Evolutionary conservation across 92 coral and sea anemone genomes (phyloP).

Genomic region (Pocillopora meandrina): DNA sequence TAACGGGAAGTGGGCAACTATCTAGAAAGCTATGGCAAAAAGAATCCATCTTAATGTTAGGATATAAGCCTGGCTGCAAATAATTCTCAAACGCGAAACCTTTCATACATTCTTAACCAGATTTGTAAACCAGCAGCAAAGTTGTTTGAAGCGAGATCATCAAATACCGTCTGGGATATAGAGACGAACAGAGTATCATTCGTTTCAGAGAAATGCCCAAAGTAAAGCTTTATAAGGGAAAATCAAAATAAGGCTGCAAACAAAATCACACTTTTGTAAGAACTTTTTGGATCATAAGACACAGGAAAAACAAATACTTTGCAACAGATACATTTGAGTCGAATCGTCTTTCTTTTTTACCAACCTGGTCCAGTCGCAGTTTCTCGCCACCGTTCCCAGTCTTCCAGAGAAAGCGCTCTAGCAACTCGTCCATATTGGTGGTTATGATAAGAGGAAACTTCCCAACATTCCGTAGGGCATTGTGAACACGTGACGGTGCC

Average conservation of each 20-base stretch:
- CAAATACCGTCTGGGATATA: no score
- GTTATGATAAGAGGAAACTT: slow-evolving; percentile 65
- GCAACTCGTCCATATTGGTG: slow-evolving; percentile 65
- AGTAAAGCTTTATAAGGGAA: no score
- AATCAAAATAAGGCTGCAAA: no score
- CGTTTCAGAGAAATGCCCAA: no score
- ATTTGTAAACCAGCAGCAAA: not conserved
- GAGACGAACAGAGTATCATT: no score
- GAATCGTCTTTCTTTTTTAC: not conserved
- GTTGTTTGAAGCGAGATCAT: no score
- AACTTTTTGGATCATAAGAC: no score
- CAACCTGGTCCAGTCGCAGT: slow-evolving; percentile 64
- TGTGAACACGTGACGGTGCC: slow-evolving; percentile 66
- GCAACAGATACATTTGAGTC: not conserved
- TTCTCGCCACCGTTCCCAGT: slow-evolving; percentile 70
- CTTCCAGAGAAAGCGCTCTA: slow-evolving; percentile 67
- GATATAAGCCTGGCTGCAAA: no score
- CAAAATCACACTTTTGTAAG: no score
- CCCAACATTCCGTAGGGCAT: slow-evolving; percentile 66
- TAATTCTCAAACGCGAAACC: not conserved
- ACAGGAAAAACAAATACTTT: not conserved
- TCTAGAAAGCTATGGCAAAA: no score
- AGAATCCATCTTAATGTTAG: no score
- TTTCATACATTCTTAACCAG: not conserved
- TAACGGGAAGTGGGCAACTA: no score